Base-by-base conservation (phyloP, 2,888 invertebrate genomes). In the Drymonia ruficornis region DNA sequence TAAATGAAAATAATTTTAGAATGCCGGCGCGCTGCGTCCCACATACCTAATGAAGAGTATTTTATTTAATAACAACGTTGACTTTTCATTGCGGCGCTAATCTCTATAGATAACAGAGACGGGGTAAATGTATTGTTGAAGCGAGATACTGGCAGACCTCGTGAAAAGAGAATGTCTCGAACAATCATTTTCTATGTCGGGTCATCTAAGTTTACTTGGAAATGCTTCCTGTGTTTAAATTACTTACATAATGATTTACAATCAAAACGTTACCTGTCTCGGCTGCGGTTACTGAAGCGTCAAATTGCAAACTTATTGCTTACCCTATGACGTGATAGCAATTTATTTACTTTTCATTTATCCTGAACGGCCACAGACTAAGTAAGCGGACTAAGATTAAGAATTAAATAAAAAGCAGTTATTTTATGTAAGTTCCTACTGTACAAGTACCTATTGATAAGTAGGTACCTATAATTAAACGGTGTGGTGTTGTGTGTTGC, bases 401-500 rank as follows among this genome's bases (percentile, higher is more conserved):
- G 28, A 5, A 28, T 28, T 28, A 28, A 28, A 28, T 7, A 28
- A 7, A 28, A 28, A 7, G 28, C 23, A 23, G 23, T 23, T 31
- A 31, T 31, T 31, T 11, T 11, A 31, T 31, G 31, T 31, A n/a
- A n/a, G n/a, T n/a, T n/a, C n/a, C n/a, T n/a, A n/a, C n/a, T n/a
- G n/a, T n/a, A n/a, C n/a, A n/a, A n/a, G n/a, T n/a, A 31, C 0
- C 7, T 23, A 23, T 23, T 23, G 4, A 23, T 7, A 23, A 23
- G 6, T 23, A n/a, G 23, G 23, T 23, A 23, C 7, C 23, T 6
- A 6, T 23, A 23, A 23, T 23, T 23, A 7, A 23, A 6, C 23
- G 23, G n/a, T n/a, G n/a, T n/a, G n/a, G n/a, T 23, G 23, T 23
- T 0, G 23, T 4, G 23, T 23, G 42, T 82, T 81, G 0, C 84